Evolutionary conservation across 1,140 invertebrate genomes (phyloP), one percentile per base, ranked within the genome.

Genomic region (Drosophila melanica): DNA sequence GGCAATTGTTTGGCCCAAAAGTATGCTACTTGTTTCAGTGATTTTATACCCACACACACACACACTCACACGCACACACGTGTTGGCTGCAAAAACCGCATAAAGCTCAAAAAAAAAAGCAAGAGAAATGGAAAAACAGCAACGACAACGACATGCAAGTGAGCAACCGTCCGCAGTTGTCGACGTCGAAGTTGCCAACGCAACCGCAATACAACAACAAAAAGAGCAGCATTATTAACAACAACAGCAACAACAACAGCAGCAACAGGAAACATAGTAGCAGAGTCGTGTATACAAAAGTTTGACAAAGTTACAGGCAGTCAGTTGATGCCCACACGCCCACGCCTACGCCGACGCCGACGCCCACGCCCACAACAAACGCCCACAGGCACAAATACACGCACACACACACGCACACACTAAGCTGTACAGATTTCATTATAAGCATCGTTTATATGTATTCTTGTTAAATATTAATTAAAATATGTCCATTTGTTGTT

Each of bases 381-480:
- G 41, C 30, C 44, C 18, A 33, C 35, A 23, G 45, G 27, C 73
- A 37, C 44, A 27, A 16, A 4, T 51, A 45, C 35, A 10, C 33
- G 45, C 48, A 55, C 39, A 37, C 65, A 62, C 39, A 48, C 55
- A 41, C 39, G 44, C 50, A 30, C 48, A 18, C 37, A 27, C 23
- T 53, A 37, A 64, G 55, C 63, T 41, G 45, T 69, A 57, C 66
- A 64, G 79, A 82, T 84, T 84, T 82, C 64, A 77, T 82, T 76
- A 82, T 72, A 66, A 72, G 75, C 45, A 77, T 72, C 53, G 67
- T 76, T 81, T 82, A 78, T 78, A 71, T 64, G 77, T 73, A 70
- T 76, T 69, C 79, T 67, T 82, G 80, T 82, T 84, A 84, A 84
- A 82, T 82, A 82, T 82, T 82, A 84, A 84, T 84, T 84, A 82